These are phyloP conservation scores for Neotragus pygmaeus DNA, from an alignment of 2,113 vertebrate species.

Conservation along the genomic window DNA sequence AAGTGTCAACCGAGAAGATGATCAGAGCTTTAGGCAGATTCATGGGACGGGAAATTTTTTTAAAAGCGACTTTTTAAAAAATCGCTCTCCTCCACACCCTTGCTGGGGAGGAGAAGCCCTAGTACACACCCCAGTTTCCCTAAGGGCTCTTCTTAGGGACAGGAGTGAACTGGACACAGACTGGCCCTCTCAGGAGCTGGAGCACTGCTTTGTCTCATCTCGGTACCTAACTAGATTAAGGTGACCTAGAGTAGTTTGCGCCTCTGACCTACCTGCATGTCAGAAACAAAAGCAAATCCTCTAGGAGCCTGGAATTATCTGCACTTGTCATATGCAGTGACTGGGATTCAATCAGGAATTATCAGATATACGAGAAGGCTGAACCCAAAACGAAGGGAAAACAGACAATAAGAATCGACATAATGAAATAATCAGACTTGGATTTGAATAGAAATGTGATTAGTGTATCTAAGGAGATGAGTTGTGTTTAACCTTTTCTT, in stretches of 20 bases:
- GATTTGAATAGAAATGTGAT: not conserved
- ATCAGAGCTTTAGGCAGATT: not conserved
- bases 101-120: not conserved
- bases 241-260: too few relatives aligned
- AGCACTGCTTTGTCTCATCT: not conserved
- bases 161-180: not conserved
- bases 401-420: not conserved
- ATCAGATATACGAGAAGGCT: not conserved
- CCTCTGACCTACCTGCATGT: not conserved
- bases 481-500: not conserved
- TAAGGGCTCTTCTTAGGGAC: not conserved
- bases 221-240: not conserved
- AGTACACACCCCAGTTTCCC: not conserved
- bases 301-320: too few relatives aligned
- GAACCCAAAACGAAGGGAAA: not conserved
- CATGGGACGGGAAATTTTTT: not conserved
- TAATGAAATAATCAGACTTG: not conserved
- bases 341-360: not conserved
- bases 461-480: not conserved
- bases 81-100: too few relatives aligned
- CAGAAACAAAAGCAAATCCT: not conserved
- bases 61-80: too few relatives aligned
- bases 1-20: not conserved
- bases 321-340: accelerated
- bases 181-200: too few relatives aligned